Evolutionary conservation across 2,797 vertebrate species (phyloP), one percentile per base, ranked within the genome.

Genomic region (Schizothorax lantsangensis): DNA sequence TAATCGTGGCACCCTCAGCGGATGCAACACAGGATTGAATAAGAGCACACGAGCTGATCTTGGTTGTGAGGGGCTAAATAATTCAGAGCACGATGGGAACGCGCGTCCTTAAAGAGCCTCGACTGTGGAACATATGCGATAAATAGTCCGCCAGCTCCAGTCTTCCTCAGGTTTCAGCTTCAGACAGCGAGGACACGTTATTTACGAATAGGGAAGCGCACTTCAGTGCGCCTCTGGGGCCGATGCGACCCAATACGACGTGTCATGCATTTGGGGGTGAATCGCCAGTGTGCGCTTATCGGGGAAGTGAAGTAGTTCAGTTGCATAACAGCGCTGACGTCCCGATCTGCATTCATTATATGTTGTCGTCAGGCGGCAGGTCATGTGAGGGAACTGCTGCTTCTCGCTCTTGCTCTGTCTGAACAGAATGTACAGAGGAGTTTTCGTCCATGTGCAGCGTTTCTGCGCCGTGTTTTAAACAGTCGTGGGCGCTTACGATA

Each of bases 241-340:
- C 26, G 57, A 47, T 38, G 57, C 43, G 52, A 43, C 81, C 49
- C 30, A 52, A 43, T 7, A 33, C 69, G 69, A 2, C 81, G n/a
- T 36, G 54, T 49, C 71, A 5, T 66, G 49, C 19, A 23, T 80
- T 47, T 59, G 1, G 3, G 26, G n/a, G 30, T 54, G 17, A 43
- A 45, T 83, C 40, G 43, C 30, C 57, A 5, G 17, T n/a, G 21
- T 64, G 40, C 17, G 23, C 43, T 30, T 30, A 40, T 15, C 57
- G 26, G 23, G 19, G 19, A 80, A 64, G 84, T 57, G 11, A 86
- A 72, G 6, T 40, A 73, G 84, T 59, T 71, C 64, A 79, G 75
- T 86, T 86, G 78, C 77, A 47, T 80, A 86, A 86, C 77, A 72
- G 52, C 66, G 26, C 75, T 85, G 84, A 79, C 75, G 75, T 71